phyloP scores from a whole-genome alignment of 2,888 invertebrate genomes.

The Achlya flavicornis region DNA sequence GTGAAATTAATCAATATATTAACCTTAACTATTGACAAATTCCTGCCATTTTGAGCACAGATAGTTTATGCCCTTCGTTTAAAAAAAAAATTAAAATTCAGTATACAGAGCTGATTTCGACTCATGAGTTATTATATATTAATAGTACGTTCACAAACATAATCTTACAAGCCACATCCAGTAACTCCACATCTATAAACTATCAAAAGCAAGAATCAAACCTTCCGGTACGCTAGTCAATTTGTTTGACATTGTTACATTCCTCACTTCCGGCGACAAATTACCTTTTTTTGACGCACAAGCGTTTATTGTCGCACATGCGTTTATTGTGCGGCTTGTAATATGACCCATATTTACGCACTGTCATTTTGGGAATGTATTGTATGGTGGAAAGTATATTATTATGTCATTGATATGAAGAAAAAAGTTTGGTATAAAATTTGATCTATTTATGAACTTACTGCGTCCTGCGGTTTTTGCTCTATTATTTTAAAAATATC shows the following conservation, averaged over 20 bases:
- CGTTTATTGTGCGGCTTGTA: neutral
- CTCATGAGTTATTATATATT: too few species aligned
- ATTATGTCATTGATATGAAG: neutral
- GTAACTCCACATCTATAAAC: neutral
- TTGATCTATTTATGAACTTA: neutral
- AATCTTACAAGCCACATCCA: neutral
- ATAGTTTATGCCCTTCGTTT: too few species aligned
- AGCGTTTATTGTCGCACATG: neutral
- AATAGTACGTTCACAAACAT: too few species aligned
- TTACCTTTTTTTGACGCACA: neutral
- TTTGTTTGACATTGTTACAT: conserved; percentile 7
- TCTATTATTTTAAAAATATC: too few species aligned
- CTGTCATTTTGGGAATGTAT: conserved; percentile 2
- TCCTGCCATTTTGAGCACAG: too few species aligned
- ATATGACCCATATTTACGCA: conserved; percentile 2
- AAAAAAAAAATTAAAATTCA: too few species aligned
- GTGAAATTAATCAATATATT: too few species aligned
- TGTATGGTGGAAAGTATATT: neutral
- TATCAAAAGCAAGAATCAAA: neutral
- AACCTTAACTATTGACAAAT: too few species aligned
- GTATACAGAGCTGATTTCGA: too few species aligned
- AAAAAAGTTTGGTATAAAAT: neutral
- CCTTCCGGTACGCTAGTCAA: conserved; percentile 4
- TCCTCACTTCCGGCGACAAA: conserved; percentile 7
- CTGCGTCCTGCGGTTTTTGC: neutral